Conservation (phyloP, 2,888 invertebrate genomes). For the Mythimna albipuncta region DNA sequence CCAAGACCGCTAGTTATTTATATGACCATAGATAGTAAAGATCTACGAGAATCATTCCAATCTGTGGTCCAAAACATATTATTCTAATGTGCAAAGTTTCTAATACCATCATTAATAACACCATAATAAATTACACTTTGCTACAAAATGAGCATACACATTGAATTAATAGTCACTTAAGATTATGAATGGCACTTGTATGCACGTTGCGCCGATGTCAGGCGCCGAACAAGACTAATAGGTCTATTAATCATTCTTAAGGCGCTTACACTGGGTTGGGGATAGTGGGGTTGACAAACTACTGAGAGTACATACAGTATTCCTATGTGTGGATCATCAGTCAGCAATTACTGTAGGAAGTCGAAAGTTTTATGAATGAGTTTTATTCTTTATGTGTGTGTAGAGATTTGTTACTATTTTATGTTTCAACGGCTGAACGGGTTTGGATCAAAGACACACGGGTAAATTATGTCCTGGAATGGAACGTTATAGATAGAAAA, state of each 20-base stretch:
- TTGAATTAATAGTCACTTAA: constrained; percentile 57
- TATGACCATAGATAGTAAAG: no score
- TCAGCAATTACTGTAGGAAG: no score
- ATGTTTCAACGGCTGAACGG: no score
- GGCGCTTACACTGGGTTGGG: background rate
- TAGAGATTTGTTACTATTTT: no score
- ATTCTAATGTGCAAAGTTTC: no score
- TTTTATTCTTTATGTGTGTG: no score
- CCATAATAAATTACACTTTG: constrained; percentile 16
- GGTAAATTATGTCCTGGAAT: no score
- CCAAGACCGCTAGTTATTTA: no score
- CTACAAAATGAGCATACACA: constrained; percentile 29
- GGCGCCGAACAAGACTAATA: constrained; percentile 56
- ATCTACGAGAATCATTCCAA: no score
- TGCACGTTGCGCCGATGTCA: constrained; percentile 48
- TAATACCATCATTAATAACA: constrained; percentile 7
- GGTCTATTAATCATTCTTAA: constrained; percentile 51
- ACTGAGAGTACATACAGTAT: background rate
- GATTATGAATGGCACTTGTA: constrained; percentile 45
- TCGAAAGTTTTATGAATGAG: no score
- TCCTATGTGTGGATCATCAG: background rate
- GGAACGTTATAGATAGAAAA: no score
- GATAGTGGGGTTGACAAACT: constrained; percentile 17
- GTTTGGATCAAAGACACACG: no score
- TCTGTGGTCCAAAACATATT: background rate